Evolutionary conservation across 2,888 invertebrate genomes (phyloP).

Genomic region (Caenorhabditis panamensis): DNA sequence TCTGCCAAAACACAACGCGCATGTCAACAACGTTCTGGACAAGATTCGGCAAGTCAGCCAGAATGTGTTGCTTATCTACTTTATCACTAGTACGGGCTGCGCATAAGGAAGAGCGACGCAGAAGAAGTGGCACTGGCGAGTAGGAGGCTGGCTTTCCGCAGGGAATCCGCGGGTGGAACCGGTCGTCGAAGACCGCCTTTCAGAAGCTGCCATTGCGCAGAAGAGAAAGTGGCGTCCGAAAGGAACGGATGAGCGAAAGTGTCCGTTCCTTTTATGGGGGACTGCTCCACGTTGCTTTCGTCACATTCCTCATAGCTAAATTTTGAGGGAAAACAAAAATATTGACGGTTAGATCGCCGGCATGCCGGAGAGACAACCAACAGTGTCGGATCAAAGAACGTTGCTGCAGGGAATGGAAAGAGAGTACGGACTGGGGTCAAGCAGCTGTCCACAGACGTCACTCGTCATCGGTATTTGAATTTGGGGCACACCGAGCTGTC

Average conservation of each 20-base stretch:
- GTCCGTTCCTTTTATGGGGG: not conserved
- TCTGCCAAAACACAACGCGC: not conserved
- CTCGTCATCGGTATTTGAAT: not conserved
- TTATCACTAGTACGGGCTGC: conserved; percentile 27
- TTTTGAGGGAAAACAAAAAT: not conserved
- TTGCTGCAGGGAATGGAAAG: not conserved
- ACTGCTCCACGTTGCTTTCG: not conserved
- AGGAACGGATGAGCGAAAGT: conserved; percentile 42
- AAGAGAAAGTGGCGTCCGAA: conserved; percentile 31
- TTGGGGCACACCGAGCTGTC: not conserved
- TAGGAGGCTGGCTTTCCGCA: conserved; percentile 25
- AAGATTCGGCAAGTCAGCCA: conserved; percentile 16
- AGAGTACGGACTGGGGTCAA: not conserved
- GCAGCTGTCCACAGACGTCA: conserved; percentile 26
- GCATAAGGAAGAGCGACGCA: conserved; percentile 1
- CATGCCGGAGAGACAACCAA: not conserved
- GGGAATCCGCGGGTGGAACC: conserved; percentile 44
- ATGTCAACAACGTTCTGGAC: too few relatives aligned
- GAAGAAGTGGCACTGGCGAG: conserved; percentile 32
- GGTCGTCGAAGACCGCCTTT: conserved; percentile 37
- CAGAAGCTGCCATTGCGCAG: conserved; percentile 33
- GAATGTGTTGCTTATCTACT: conserved; percentile 6
- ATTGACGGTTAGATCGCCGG: not conserved
- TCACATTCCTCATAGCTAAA: not conserved
- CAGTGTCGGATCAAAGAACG: conserved; percentile 10